A percentile compares a stretch with the other conserved stretches of the same genome.
These are phyloP conservation scores for Leptinotarsa juncta DNA, from an alignment of 2,888 invertebrate species.

Conservation along the genomic window DNA sequence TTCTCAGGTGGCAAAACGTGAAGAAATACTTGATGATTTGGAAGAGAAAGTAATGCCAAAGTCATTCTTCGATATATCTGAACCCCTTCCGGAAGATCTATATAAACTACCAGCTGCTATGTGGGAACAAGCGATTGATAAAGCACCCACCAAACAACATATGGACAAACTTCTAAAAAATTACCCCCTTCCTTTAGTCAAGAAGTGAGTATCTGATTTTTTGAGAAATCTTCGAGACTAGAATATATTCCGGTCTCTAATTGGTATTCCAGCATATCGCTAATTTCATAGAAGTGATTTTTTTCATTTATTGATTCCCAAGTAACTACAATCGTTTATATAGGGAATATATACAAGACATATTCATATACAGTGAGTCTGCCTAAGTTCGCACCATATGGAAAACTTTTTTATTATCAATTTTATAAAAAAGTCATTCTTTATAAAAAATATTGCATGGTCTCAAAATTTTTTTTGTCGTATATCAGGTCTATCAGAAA, in stretches of 20 bases:
- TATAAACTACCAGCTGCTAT: slow-evolving; percentile 60
- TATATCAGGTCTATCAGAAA: no score
- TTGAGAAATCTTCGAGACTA: background rate
- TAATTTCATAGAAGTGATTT: no score
- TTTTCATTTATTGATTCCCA: no score
- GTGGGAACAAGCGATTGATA: slow-evolving; percentile 64
- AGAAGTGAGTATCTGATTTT: slow-evolving; percentile 50
- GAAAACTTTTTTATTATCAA: no score
- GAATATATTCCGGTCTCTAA: background rate
- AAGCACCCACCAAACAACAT: slow-evolving; percentile 58
- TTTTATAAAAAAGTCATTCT: no score
- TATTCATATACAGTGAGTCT: no score
- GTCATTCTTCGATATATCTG: slow-evolving; percentile 60
- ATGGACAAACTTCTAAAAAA: slow-evolving; percentile 54
- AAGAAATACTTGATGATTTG: slow-evolving; percentile 61
- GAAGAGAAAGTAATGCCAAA: slow-evolving; percentile 50
- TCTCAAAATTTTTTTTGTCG: no score
- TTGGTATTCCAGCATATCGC: no score
- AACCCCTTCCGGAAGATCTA: slow-evolving; percentile 55
- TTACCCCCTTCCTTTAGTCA: slow-evolving; percentile 59
- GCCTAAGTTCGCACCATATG: no score
- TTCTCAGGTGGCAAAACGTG: slow-evolving; percentile 57
- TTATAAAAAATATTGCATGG: no score
- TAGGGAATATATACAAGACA: no score
- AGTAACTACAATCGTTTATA: no score